A percentile compares a stretch with the other conserved stretches of the same genome.
Conservation (phyloP, 2,888 invertebrate genomes). For the Liodrosophila aerea region DNA sequence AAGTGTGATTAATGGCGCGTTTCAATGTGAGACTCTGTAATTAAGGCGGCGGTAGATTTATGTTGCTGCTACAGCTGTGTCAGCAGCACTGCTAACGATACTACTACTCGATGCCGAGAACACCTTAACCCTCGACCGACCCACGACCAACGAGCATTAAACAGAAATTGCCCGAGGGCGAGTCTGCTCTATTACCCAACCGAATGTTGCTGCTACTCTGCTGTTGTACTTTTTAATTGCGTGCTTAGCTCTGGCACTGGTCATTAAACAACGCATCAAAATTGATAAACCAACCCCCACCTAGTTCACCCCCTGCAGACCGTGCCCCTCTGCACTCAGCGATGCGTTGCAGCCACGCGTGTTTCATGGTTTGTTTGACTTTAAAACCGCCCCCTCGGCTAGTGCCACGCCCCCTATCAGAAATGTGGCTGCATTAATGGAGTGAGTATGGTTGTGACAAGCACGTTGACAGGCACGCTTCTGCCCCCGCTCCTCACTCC, state of each 20-base stretch:
- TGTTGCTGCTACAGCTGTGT: slow-evolving; percentile 22
- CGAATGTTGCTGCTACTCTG: slow-evolving; percentile 50
- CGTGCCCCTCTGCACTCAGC: slow-evolving; percentile 15
- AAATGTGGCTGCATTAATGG: slow-evolving; percentile 49
- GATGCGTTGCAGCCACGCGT: slow-evolving; percentile 50
- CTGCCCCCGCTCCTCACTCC: too few relatives aligned
- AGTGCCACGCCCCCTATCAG: too few relatives aligned
- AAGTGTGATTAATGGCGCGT: slow-evolving; percentile 72
- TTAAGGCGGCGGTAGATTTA: slow-evolving; percentile 62
- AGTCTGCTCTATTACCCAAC: slow-evolving; percentile 45
- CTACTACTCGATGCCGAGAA: slow-evolving; percentile 14
- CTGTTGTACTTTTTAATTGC: slow-evolving; percentile 60
- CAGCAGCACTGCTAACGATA: too few relatives aligned
- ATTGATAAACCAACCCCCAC: slow-evolving; percentile 59
- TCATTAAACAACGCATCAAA: slow-evolving; percentile 66
- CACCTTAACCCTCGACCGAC: slow-evolving; percentile 8
- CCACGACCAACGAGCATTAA: not conserved
- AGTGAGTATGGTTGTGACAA: slow-evolving; percentile 41
- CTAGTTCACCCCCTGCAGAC: not conserved
- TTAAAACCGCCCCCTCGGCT: not conserved
- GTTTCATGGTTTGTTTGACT: slow-evolving; percentile 46
- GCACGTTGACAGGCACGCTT: slow-evolving; percentile 44
- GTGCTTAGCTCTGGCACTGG: slow-evolving; percentile 58
- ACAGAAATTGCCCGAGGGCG: not conserved
- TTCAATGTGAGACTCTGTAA: slow-evolving; percentile 65